phyloP scores from a whole-genome alignment of 2,888 invertebrate species.

The Sepioteuthis lessoniana region DNA sequence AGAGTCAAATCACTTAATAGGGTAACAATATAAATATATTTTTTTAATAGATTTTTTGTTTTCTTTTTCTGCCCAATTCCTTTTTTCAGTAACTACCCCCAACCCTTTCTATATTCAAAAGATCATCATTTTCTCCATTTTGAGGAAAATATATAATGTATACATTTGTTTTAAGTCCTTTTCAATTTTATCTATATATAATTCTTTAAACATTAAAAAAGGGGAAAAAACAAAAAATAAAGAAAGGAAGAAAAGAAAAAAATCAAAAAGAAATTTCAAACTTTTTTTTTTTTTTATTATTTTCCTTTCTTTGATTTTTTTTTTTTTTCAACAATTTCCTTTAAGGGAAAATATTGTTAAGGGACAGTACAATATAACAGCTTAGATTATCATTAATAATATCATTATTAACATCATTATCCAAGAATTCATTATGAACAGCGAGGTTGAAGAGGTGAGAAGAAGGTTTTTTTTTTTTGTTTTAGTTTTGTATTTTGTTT shows the following conservation, averaged over 20 bases:
- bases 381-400: background rate
- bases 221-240: background rate
- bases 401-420: slow-evolving; percentile 2
- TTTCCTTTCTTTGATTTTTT: background rate
- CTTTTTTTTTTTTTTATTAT: background rate
- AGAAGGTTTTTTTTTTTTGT: background rate
- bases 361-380: slow-evolving; percentile 20
- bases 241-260: background rate
- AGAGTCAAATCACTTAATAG: background rate
- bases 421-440: slow-evolving; percentile 12
- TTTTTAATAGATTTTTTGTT: background rate
- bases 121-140: slow-evolving; percentile 3
- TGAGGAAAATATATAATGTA: slow-evolving; percentile 14
- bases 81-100: background rate
- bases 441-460: slow-evolving; percentile 16
- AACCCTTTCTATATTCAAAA: background rate
- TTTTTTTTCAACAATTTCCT: background rate
- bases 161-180: background rate
- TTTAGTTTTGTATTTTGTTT: background rate
- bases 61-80: background rate
- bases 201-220: background rate
- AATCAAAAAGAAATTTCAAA: background rate
- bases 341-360: background rate
- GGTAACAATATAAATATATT: slow-evolving; percentile 1
- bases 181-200: background rate